Conservation (phyloP, 2,888 invertebrate genomes). For the Drosophila basisetae region DNA sequence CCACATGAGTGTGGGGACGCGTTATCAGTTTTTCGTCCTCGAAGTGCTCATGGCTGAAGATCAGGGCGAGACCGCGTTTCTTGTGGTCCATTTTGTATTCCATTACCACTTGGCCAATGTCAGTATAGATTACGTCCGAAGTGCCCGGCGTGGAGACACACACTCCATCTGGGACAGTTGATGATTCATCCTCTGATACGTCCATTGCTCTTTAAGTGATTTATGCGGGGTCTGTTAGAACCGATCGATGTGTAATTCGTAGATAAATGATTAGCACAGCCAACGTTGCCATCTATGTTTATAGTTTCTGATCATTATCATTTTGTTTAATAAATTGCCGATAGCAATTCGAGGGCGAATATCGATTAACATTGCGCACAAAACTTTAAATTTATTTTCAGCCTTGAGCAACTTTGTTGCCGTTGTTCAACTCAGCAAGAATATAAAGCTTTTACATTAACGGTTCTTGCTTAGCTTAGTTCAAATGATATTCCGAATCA, state of each 20-base stretch:
- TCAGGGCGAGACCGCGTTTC: slow-evolving; percentile 92
- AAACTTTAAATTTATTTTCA: background rate
- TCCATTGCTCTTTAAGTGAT: background rate
- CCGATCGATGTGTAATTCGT: background rate
- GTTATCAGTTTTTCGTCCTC: slow-evolving; percentile 88
- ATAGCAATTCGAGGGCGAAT: background rate
- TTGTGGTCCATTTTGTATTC: slow-evolving; percentile 94
- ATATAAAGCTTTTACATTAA: background rate
- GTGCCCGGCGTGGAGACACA: accelerated
- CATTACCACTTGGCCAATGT: slow-evolving; percentile 48
- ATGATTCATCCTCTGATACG: background rate
- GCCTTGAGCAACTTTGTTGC: background rate
- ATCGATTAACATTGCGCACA: background rate
- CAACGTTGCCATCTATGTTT: background rate
- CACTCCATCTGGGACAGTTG: slow-evolving; percentile 9
- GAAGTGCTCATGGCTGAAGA: slow-evolving; percentile 95
- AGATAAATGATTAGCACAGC: background rate
- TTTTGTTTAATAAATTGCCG: background rate
- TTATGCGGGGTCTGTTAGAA: no score
- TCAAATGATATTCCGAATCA: background rate
- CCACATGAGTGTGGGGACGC: slow-evolving; percentile 93
- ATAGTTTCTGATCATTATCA: background rate
- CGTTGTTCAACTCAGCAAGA: no score
- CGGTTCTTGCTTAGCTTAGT: background rate
- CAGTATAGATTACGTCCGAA: accelerated